Evolutionary conservation across 2,888 invertebrate species (phyloP).

Genomic region (Silvanus unidentatus): DNA sequence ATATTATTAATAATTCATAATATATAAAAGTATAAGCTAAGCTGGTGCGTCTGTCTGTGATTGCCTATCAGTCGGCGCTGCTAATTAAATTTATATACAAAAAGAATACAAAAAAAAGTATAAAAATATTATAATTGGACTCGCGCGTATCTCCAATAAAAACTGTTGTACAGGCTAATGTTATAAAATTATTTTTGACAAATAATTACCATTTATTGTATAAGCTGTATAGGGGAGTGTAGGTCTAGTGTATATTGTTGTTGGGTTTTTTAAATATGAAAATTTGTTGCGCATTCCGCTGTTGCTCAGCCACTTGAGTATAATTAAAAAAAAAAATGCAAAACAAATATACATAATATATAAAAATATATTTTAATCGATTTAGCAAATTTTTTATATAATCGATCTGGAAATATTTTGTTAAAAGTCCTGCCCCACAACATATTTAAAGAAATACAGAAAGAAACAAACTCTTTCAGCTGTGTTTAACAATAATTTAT

Average conservation of each 20-base stretch:
- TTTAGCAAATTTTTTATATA: too few relatives aligned
- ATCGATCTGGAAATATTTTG: too few relatives aligned
- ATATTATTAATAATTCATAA: slow-evolving; percentile 14
- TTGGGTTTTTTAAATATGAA: slow-evolving; percentile 36
- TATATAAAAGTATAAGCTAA: slow-evolving; percentile 9
- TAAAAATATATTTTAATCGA: slow-evolving; percentile 17
- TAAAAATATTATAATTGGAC: slow-evolving; percentile 15
- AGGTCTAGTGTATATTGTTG: slow-evolving; percentile 45
- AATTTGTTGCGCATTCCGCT: slow-evolving; percentile 29
- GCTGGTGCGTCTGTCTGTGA: slow-evolving; percentile 42
- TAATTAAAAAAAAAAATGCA: too few relatives aligned
- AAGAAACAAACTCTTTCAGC: too few relatives aligned
- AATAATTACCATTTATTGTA: slow-evolving; percentile 45
- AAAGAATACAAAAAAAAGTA: slow-evolving; percentile 2
- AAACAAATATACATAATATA: too few relatives aligned
- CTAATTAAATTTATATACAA: neutral
- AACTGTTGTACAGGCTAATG: slow-evolving; percentile 43
- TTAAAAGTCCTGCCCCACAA: too few relatives aligned
- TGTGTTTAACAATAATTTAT: too few relatives aligned
- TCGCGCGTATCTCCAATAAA: slow-evolving; percentile 28
- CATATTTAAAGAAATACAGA: too few relatives aligned
- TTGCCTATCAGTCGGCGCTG: slow-evolving; percentile 28
- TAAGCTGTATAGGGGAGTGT: slow-evolving; percentile 45
- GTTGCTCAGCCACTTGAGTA: too few relatives aligned
- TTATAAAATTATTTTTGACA: slow-evolving; percentile 45